These are phyloP conservation scores for Drosophila repletoides DNA, from an alignment of 1,140 invertebrate species.

Conservation along the genomic window DNA sequence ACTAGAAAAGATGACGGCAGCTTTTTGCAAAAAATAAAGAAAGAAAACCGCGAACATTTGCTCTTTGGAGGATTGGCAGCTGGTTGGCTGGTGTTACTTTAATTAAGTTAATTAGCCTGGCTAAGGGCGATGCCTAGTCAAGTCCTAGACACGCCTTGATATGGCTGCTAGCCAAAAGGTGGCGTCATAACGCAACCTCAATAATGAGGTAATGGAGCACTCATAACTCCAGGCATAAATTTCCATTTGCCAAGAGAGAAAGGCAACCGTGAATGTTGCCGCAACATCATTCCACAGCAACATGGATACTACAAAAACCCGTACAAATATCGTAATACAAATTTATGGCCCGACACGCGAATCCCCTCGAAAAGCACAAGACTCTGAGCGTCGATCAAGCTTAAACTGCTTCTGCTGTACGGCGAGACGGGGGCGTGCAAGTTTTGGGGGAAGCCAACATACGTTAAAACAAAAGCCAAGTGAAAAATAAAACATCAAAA, in stretches of 20 bases:
- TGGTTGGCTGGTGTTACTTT: conserved; percentile 22
- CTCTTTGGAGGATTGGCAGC: conserved; percentile 35
- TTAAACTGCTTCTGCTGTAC: conserved; percentile 7
- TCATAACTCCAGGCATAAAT: conserved; percentile 41
- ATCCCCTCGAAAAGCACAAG: conserved; percentile 34
- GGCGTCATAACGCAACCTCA: conserved; percentile 34
- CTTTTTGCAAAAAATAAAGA: too few relatives aligned
- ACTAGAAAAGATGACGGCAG: conserved; percentile 36
- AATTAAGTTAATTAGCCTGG: conserved; percentile 53
- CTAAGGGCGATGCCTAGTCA: conserved; percentile 5
- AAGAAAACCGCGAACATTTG: not conserved
- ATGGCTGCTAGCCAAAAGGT: conserved; percentile 11
- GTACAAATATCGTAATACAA: conserved; percentile 44
- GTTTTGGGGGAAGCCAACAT: not conserved
- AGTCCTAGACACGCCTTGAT: conserved; percentile 37
- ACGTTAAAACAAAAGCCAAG: conserved; percentile 43
- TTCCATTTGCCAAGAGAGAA: conserved; percentile 27
- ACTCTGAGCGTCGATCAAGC: conserved; percentile 42
- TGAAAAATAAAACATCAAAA: conserved; percentile 14
- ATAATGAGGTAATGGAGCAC: conserved; percentile 43
- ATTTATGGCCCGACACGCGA: conserved; percentile 49
- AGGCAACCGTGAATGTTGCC: conserved; percentile 36
- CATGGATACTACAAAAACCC: conserved; percentile 12
- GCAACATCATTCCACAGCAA: conserved; percentile 41
- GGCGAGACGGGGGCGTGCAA: not conserved